These are phyloP conservation scores for Anticlea derivata DNA, from an alignment of 2,888 invertebrate genomes.

Conservation along the genomic window DNA sequence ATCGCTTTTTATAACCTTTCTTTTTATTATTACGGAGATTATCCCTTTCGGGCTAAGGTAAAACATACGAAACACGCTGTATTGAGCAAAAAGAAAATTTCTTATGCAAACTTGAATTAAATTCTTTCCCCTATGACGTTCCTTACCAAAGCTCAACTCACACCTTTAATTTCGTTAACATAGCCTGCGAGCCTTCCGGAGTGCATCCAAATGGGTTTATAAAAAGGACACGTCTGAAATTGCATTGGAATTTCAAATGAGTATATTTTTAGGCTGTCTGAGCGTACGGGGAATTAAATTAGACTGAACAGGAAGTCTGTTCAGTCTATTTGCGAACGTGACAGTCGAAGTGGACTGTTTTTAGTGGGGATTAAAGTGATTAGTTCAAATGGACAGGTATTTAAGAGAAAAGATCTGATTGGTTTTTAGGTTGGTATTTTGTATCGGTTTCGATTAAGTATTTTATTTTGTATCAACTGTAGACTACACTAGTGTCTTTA, in stretches of 20 bases:
- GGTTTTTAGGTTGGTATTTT: not conserved
- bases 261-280: conserved; percentile 74
- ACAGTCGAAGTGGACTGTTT: conserved; percentile 21
- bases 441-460: not conserved
- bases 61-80: too few relatives aligned
- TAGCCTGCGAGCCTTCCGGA: conserved; percentile 44
- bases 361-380: conserved; percentile 19
- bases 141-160: conserved; percentile 21
- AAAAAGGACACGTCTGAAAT: conserved; percentile 67
- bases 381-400: conserved; percentile 18
- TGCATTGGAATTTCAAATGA: conserved; percentile 79
- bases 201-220: conserved; percentile 71
- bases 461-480: not conserved
- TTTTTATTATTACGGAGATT: too few relatives aligned
- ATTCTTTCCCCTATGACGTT: conserved; percentile 10
- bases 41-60: too few relatives aligned
- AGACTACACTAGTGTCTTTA: too few relatives aligned
- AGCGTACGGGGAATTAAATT: conserved; percentile 73
- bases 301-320: conserved; percentile 57
- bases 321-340: conserved; percentile 60
- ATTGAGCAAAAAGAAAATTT: not conserved
- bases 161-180: conserved; percentile 48
- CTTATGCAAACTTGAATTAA: conserved; percentile 18
- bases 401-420: not conserved
- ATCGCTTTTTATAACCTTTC: too few relatives aligned